phyloP scores from a whole-genome alignment of 2,113 vertebrate genomes.

The Apistogramma diplotaenia region DNA sequence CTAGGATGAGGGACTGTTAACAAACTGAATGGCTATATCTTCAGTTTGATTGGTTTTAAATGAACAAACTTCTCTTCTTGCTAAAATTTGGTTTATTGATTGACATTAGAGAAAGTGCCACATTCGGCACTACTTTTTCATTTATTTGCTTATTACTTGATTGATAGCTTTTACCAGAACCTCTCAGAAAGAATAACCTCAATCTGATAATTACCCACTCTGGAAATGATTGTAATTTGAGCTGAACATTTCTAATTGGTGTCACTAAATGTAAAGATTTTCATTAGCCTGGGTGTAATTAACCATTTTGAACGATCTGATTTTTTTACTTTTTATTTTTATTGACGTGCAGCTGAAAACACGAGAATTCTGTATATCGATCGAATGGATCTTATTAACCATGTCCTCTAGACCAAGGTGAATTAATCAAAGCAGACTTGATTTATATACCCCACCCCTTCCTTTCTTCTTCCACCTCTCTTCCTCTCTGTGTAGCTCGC shows the following conservation, averaged over 20 bases:
- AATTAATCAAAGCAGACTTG: conserved; percentile 76
- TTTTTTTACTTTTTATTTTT: conserved; percentile 65
- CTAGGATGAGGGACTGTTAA: background rate
- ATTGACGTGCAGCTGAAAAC: conserved; percentile 68
- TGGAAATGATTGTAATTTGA: conserved; percentile 52
- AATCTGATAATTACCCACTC: conserved; percentile 30
- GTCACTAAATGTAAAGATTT: conserved; percentile 56
- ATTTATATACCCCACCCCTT: conserved; percentile 59
- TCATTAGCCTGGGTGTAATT: conserved; percentile 34
- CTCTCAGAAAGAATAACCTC: conserved; percentile 17
- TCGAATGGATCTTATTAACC: conserved; percentile 74
- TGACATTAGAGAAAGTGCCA: background rate
- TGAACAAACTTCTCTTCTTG: background rate
- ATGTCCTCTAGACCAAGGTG: conserved; percentile 70
- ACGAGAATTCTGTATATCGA: conserved; percentile 68
- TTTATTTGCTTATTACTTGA: conserved; percentile 24
- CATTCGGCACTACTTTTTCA: background rate
- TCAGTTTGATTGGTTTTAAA: background rate
- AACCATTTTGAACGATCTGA: conserved; percentile 45
- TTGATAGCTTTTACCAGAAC: conserved; percentile 17
- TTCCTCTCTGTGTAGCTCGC: conserved; percentile 17
- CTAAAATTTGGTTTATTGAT: background rate
- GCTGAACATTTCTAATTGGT: conserved; percentile 58
- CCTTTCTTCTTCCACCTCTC: conserved; percentile 34
- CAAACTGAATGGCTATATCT: background rate